Percentiles rank a stretch among this genome's conserved stretches.
phyloP scores from a whole-genome alignment of 1,140 invertebrate genomes.

The Drosophila orena region DNA sequence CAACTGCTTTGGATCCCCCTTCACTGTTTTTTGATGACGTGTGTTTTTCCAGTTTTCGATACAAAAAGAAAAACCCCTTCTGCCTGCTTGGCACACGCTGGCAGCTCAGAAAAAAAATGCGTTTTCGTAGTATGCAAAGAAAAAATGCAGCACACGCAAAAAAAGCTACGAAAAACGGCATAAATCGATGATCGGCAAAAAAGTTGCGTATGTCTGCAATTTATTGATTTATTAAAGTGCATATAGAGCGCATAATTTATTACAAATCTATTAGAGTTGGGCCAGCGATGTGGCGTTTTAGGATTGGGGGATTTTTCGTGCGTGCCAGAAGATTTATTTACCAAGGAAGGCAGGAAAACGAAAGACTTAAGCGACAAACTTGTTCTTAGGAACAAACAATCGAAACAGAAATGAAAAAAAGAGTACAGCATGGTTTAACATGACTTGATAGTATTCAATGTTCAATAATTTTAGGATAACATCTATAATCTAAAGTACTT shows the following conservation, averaged over 20 bases:
- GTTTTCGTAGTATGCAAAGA: slow-evolving; percentile 66
- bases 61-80: slow-evolving; percentile 18
- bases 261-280: slow-evolving; percentile 70
- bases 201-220: slow-evolving; percentile 65
- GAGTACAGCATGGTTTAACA: background rate
- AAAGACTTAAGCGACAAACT: slow-evolving; percentile 74
- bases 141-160: slow-evolving; percentile 9
- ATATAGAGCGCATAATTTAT: slow-evolving; percentile 69
- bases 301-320: slow-evolving; percentile 19
- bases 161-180: slow-evolving; percentile 12
- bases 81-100: slow-evolving; percentile 63
- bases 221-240: slow-evolving; percentile 72
- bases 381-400: background rate
- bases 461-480: too few relatives aligned
- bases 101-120: slow-evolving; percentile 52
- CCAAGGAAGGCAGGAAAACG: slow-evolving; percentile 31
- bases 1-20: background rate
- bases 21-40: slow-evolving; percentile 11
- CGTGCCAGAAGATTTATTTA: slow-evolving; percentile 58
- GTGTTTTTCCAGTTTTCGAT: slow-evolving; percentile 21
- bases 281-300: background rate
- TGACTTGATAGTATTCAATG: too few relatives aligned
- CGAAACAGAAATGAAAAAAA: too few relatives aligned
- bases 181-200: slow-evolving; percentile 38
- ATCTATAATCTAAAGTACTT: too few relatives aligned